Conservation (phyloP, 2,888 invertebrate species). For the Dryomyza anilis region DNA sequence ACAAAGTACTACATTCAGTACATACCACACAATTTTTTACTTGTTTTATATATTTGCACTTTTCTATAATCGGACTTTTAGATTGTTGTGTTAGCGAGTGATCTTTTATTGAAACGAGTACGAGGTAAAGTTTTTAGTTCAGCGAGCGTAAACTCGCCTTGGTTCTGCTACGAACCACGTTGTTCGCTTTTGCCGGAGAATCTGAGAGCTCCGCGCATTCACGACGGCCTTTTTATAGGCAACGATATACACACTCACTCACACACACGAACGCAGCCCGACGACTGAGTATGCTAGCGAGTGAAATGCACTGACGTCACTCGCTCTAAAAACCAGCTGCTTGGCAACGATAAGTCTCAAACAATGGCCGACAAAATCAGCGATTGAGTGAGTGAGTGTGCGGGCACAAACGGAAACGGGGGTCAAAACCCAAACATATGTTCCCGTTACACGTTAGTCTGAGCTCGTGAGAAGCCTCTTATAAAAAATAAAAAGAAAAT, state of each 20-base stretch:
- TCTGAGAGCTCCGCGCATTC: conserved; percentile 27
- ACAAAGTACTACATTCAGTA: background rate
- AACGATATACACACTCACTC: background rate
- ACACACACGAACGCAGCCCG: conserved; percentile 3
- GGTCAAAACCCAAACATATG: conserved; percentile 21
- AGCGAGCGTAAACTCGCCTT: too few relatives aligned
- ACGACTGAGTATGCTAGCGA: background rate
- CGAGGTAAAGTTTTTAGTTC: background rate
- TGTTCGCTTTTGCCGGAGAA: conserved; percentile 22
- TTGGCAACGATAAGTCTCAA: background rate
- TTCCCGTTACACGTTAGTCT: conserved; percentile 20
- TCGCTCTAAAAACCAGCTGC: conserved; percentile 19
- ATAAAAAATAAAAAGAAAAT: too few relatives aligned
- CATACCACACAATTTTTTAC: too few relatives aligned
- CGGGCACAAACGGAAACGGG: background rate
- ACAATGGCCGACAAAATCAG: background rate
- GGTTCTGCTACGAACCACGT: conserved; percentile 12
- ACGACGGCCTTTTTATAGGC: conserved; percentile 26
- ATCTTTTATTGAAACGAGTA: background rate
- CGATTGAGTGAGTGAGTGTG: background rate
- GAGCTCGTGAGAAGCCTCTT: too few relatives aligned
- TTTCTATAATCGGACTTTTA: background rate
- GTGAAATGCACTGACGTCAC: conserved; percentile 27
- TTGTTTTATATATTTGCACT: conserved; percentile 1
- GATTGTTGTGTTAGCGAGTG: background rate